Percentiles rank a stretch among this genome's conserved stretches.
These are phyloP conservation scores for Saxicola maurus DNA, from an alignment of 2,797 vertebrate species.

Conservation along the genomic window DNA sequence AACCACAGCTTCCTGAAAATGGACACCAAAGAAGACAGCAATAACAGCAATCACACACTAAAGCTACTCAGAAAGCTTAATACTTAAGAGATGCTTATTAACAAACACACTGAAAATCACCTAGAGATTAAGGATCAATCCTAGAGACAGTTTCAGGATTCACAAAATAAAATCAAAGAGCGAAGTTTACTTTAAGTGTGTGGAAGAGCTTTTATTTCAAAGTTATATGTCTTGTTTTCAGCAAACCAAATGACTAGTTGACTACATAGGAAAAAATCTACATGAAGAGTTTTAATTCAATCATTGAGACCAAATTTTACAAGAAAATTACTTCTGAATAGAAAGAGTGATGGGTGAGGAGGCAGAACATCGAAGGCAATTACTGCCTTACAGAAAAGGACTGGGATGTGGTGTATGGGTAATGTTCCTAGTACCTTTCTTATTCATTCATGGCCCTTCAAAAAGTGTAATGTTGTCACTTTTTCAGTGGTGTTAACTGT, in stretches of 20 bases:
- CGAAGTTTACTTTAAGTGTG: background rate
- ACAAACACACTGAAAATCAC: background rate
- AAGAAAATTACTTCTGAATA: background rate
- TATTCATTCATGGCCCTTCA: background rate
- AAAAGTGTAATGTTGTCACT: background rate
- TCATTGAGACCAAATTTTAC: background rate
- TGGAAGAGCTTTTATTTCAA: background rate
- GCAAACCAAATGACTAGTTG: background rate
- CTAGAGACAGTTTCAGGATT: background rate
- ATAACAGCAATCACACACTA: background rate
- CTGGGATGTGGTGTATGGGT: too few species aligned
- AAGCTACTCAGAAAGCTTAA: background rate
- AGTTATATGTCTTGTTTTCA: background rate
- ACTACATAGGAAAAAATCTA: background rate
- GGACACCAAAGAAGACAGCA: background rate
- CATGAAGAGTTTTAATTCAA: background rate
- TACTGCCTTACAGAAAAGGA: background rate
- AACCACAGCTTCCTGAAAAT: background rate
- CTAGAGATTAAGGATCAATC: background rate
- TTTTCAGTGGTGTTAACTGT: background rate
- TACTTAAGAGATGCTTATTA: background rate
- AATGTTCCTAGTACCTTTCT: background rate
- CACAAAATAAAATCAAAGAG: background rate
- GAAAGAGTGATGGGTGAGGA: background rate
- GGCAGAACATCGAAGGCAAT: accelerated